Evolutionary conservation across 1,140 invertebrate genomes (phyloP), one percentile per base, ranked within the genome.

Genomic region (Colletes latitarsis): DNA sequence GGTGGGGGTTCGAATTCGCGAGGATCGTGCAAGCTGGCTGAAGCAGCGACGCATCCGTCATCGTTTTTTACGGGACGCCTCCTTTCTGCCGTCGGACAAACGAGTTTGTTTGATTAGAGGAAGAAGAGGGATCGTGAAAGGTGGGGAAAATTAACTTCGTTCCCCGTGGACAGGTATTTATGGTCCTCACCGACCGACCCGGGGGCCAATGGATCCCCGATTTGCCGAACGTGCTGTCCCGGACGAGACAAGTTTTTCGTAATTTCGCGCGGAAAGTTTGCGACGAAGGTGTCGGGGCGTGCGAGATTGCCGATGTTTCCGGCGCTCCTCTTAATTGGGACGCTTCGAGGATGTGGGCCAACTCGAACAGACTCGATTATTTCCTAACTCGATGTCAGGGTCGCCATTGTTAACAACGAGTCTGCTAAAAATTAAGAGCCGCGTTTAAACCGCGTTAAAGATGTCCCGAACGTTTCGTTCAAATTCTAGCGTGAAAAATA

Each of bases 51-150:
- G 70, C 69, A 64, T 84, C 49, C 75, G 55, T 84, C 69, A 73
- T 79, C 76, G 70, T 83, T 84, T 70, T 79, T 79, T 64, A 49
- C 57, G 41, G 49, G n/a, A 46, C 12, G 14, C 15, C 75, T 41
- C 4, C 66, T n/a, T 60, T 62, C 57, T 15, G 15, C 15, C 57
- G 55, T 21, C 57, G 43, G 79, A 85, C 72, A 82, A 86, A 86
- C 78, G 74, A 81, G 57, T 70, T 85, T 86, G 84, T 86, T 86
- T 77, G 83, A 85, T 85, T 84, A 81, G 60, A 19, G n/a, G 39
- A 21, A 62, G 41, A 19, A 39, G 72, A 9, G 17, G 53, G 55
- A 6, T 4, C 14, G 14, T 10, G 46, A 6, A 14, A 39, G 30
- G 10, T 0, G 6, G 0, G 30, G 17, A 10, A 39, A 57, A 57